A percentile compares a stretch with the other conserved stretches of the same genome.
These are phyloP conservation scores for Eubucco bourcierii DNA, from an alignment of 2,113 vertebrate genomes.

Conservation along the genomic window DNA sequence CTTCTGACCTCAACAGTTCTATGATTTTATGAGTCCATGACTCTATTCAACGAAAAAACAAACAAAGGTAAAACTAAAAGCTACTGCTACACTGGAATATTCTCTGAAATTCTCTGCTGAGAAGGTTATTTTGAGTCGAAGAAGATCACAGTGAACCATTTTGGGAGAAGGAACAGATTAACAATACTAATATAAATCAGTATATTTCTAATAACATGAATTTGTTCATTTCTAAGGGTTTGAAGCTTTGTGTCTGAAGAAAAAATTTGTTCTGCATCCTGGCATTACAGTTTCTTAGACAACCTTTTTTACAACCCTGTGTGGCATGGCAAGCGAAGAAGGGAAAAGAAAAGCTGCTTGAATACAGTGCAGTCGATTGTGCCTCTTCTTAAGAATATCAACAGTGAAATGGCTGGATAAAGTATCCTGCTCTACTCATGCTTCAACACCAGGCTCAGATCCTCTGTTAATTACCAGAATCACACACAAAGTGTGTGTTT, in stretches of 20 bases:
- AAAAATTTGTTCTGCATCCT: not conserved
- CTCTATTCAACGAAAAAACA: not conserved
- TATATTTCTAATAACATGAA: not conserved
- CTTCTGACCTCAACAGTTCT: too few species aligned
- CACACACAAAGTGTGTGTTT: slow-evolving; percentile 8
- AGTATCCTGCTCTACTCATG: not conserved
- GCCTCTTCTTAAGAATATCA: not conserved
- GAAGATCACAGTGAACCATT: not conserved
- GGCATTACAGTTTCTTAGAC: not conserved
- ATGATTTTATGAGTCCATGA: too few species aligned
- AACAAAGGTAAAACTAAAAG: not conserved
- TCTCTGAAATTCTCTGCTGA: not conserved
- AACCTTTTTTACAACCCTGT: not conserved
- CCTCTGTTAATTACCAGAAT: slow-evolving; percentile 39
- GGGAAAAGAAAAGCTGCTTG: not conserved
- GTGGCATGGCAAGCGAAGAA: not conserved
- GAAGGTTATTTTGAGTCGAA: not conserved
- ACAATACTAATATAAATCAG: not conserved
- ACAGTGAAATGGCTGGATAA: slow-evolving; percentile 9
- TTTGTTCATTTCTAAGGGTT: not conserved
- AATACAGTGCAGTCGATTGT: not conserved
- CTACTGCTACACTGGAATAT: not conserved
- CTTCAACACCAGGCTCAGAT: slow-evolving; percentile 17
- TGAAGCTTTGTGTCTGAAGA: not conserved
- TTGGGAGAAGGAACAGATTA: not conserved